These are phyloP conservation scores for Ypsolopha scabrella DNA, from an alignment of 2,888 invertebrate species.

Conservation along the genomic window DNA sequence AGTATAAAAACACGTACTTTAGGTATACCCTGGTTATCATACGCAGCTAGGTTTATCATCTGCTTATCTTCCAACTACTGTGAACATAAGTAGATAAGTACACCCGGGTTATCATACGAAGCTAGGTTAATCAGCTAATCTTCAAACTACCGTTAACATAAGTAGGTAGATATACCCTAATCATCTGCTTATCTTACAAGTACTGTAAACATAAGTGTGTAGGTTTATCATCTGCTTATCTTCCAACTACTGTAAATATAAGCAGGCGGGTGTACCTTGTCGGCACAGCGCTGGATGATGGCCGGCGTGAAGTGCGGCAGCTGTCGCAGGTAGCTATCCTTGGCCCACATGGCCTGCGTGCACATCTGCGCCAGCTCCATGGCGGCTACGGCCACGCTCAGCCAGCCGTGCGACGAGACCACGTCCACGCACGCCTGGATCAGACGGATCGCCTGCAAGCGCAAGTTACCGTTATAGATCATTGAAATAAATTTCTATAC, in stretches of 20 bases:
- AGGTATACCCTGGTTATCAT: conserved; percentile 42
- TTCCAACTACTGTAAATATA: too few species aligned
- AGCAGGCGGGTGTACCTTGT: conserved; percentile 72
- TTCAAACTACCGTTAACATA: too few species aligned
- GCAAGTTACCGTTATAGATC: background rate
- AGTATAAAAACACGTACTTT: too few species aligned
- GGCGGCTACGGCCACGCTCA: conserved; percentile 97
- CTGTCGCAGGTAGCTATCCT: conserved; percentile 97
- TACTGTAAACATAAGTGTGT: too few species aligned
- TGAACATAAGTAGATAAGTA: conserved; percentile 32
- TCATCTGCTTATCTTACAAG: too few species aligned
- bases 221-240: too few species aligned
- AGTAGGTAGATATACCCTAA: too few species aligned
- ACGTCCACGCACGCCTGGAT: conserved; percentile 98
- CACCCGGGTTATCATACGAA: conserved; percentile 49
- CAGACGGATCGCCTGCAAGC: conserved; percentile 77
- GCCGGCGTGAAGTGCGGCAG: conserved; percentile 94
- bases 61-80: too few species aligned
- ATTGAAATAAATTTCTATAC: too few species aligned
- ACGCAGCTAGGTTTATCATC: too few species aligned
- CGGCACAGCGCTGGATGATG: conserved; percentile 90
- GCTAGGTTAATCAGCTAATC: too few species aligned
- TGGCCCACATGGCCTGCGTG: conserved; percentile 99
- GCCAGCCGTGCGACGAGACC: conserved; percentile 94
- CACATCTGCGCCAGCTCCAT: conserved; percentile 99